Evolutionary conservation across 2,797 vertebrate genomes (phyloP), one percentile per base, ranked within the genome.

Genomic region (Sebastes alutus): DNA sequence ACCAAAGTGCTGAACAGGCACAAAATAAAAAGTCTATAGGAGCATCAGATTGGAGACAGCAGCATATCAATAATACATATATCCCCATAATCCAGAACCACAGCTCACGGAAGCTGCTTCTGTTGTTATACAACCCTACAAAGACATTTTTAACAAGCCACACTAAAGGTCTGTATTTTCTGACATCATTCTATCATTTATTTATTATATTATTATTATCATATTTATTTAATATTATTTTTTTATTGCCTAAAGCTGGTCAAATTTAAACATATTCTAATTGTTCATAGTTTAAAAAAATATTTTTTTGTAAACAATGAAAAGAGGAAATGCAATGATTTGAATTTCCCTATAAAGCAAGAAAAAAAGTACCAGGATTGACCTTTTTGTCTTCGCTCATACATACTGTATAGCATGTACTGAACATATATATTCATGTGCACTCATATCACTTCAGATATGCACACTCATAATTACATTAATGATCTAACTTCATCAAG

Each of bases 401-500:
- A 27, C n/a, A 61, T 8, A 18, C 18, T n/a, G 29, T 12, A 42
- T 25, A 62, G 22, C 27, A 52, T 2, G 23, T 14, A 4, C 7
- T 42, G 8, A 1, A 30, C 23, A 29, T 16, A 11, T 6, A 46
- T 33, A 54, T 38, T 38, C 4, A 67, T 9, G 2, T 12, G 30
- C 46, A 23, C 4, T 32, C 1, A 2, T 32, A 72, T 38, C 25
- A 20, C 23, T 8, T 32, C 38, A 27, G 7, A 8, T 59, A 49
- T n/a, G 25, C 2, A 29, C 5, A 23, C 16, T 63, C 46, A 66
- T 84, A 38, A 12, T 22, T 23, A 9, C 11, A 55, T 60, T 59
- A 72, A 66, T 76, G 20, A 67, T 56, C 7, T 56, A 25, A 13
- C 46, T 33, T 49, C 22, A 12, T 70, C 13, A 58, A 59, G 4